Base-by-base conservation (phyloP, 2,797 vertebrate genomes). In the Argya squamiceps region DNA sequence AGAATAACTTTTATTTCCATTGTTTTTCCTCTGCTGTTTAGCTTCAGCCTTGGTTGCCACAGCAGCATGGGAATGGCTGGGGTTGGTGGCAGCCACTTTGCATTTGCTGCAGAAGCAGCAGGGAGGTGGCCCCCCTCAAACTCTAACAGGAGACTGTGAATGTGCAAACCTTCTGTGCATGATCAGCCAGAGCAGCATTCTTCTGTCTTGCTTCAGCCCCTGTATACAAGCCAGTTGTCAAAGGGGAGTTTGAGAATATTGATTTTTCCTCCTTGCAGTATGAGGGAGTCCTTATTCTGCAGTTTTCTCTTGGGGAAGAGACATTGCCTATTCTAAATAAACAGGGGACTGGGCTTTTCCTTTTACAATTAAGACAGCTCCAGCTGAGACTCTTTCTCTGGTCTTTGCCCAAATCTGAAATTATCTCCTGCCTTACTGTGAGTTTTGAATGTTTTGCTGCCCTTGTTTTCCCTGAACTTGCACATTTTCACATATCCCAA, bases 1-100 rank as follows among this genome's bases (percentile, higher is more conserved):
- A 65, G 92, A 95, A 83, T 86, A 24, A 24, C 32, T 91, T 91
- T 79, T 53, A 73, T 92, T 89, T 62, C 79, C 65, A 43, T 90
- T 81, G 39, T 26, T 92, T 91, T 94, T 91, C 47, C 56, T 73
- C 69, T 88, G 69, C 56, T 52, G 26, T 89, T 92, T 56, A 88
- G 78, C 62, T 63, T 94, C 89, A 78, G 46, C 80, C 44, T 68
- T 7, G 1, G 55, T 64, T 86, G 36, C 37, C 71, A 23, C 47
- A 70, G 39, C 79, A 87, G 47, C 32, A 6, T 34, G 50, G 56
- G 46, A 71, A 55, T 53, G 26, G 41, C 74, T 90, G 78, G 78
- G 65, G 59, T 68, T 92, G 53, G 59, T 77, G n/a, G 60, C 69
- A 47, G n/a, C 56, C 32, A 39, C 68, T 90, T 78, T 47, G 11